Percentiles rank a stretch among this genome's conserved stretches.
These are phyloP conservation scores for Spialia ferax DNA, from an alignment of 2,888 invertebrate species.

Conservation along the genomic window DNA sequence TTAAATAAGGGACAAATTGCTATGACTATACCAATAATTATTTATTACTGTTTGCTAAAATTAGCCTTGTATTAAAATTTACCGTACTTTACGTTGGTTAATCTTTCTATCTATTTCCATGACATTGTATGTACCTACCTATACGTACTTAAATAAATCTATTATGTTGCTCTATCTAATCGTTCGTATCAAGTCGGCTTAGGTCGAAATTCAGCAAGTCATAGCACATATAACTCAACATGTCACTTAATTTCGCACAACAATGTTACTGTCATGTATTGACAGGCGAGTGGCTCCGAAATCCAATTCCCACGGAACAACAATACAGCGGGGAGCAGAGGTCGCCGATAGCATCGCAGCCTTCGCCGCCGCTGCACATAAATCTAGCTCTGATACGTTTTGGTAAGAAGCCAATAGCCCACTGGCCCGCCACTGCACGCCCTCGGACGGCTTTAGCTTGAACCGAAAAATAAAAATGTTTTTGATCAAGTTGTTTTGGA, in stretches of 20 bases:
- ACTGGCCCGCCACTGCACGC: too few species aligned
- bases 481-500: slow-evolving; percentile 30
- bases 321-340: slow-evolving; percentile 55
- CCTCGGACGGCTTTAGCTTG: slow-evolving; percentile 3
- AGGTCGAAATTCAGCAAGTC: slow-evolving; percentile 11
- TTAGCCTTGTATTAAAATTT: too few species aligned
- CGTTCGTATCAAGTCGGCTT: not conserved
- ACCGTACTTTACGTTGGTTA: too few species aligned
- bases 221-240: slow-evolving; percentile 17
- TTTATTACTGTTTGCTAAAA: too few species aligned
- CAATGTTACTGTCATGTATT: slow-evolving; percentile 53
- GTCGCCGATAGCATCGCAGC: slow-evolving; percentile 75
- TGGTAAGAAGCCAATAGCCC: slow-evolving; percentile 77
- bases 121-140: too few species aligned
- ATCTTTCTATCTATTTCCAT: too few species aligned
- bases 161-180: not conserved
- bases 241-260: slow-evolving; percentile 34
- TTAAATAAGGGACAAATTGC: too few species aligned
- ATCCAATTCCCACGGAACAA: slow-evolving; percentile 68
- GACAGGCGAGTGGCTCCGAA: slow-evolving; percentile 57
- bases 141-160: too few species aligned
- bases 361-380: slow-evolving; percentile 79
- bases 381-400: slow-evolving; percentile 85
- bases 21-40: too few species aligned
- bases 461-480: slow-evolving; percentile 34